Evolutionary conservation across 2,113 vertebrate species (phyloP).

Genomic region (Lagopus leucura): DNA sequence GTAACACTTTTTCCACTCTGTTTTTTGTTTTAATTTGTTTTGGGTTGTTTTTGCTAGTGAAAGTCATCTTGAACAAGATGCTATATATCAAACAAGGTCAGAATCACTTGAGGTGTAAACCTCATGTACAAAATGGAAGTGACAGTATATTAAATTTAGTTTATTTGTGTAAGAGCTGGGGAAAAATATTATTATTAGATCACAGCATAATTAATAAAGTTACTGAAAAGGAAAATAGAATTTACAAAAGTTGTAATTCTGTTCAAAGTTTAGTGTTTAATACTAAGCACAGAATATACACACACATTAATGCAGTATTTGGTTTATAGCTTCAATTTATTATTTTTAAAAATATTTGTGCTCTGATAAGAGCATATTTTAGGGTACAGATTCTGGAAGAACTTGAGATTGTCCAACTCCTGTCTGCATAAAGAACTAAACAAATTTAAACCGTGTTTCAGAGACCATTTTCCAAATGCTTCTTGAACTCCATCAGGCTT

Average conservation of each 20-base stretch:
- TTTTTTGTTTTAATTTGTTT: not conserved
- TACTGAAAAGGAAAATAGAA: not conserved
- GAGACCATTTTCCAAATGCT: too few species aligned
- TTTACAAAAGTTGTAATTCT: not conserved
- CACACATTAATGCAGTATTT: not conserved
- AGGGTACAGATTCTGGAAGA: not conserved
- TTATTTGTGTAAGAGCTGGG: not conserved
- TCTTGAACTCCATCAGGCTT: too few species aligned
- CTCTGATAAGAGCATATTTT: not conserved
- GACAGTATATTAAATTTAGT: not conserved
- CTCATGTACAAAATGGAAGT: not conserved
- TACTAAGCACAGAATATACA: not conserved
- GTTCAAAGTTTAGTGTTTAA: not conserved
- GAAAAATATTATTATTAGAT: not conserved
- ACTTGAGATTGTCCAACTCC: not conserved
- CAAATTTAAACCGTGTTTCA: too few species aligned
- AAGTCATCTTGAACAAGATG: not conserved
- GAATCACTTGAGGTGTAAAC: accelerated
- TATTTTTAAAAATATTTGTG: not conserved
- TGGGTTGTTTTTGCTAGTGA: not conserved
- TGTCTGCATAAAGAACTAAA: too few species aligned
- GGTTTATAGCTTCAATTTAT: not conserved
- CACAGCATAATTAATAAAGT: not conserved
- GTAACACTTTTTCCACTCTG: not conserved
- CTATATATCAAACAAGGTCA: not conserved